These are phyloP conservation scores for Chascanopsetta lugubris DNA, from an alignment of 2,113 vertebrate species.

Conservation along the genomic window DNA sequence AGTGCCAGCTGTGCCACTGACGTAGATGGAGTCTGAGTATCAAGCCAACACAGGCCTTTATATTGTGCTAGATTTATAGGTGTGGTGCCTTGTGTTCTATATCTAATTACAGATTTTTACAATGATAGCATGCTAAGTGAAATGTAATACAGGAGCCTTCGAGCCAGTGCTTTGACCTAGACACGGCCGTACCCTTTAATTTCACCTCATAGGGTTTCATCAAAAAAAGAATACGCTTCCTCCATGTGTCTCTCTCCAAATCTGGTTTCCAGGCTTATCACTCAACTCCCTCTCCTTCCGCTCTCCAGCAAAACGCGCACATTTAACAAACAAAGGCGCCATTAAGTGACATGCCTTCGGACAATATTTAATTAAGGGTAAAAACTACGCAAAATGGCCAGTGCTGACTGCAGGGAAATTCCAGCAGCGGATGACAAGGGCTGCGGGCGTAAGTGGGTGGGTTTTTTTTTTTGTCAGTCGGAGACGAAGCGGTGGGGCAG, in stretches of 20 bases:
- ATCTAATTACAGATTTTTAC: slow-evolving; percentile 73
- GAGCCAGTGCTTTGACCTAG: slow-evolving; percentile 48
- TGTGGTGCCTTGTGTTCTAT: slow-evolving; percentile 66
- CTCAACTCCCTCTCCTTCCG: slow-evolving; percentile 1
- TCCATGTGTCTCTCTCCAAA: slow-evolving; percentile 24
- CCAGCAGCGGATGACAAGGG: slow-evolving; percentile 59
- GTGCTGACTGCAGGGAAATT: slow-evolving; percentile 83
- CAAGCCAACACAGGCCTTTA: slow-evolving; percentile 68
- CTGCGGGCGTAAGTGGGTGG: slow-evolving; percentile 17
- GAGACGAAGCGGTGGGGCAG: neutral
- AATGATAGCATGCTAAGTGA: slow-evolving; percentile 62
- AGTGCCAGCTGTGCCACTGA: slow-evolving; percentile 63
- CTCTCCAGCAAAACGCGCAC: neutral
- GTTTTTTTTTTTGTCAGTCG: neutral
- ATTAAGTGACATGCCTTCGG: slow-evolving; percentile 65
- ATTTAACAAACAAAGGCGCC: slow-evolving; percentile 74
- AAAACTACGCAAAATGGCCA: slow-evolving; percentile 64
- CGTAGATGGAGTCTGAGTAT: slow-evolving; percentile 58
- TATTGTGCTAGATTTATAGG: slow-evolving; percentile 74
- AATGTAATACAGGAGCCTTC: slow-evolving; percentile 60
- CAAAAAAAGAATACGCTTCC: slow-evolving; percentile 26
- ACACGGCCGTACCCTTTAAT: slow-evolving; percentile 54
- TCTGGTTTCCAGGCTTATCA: slow-evolving; percentile 36
- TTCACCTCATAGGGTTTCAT: slow-evolving; percentile 55
- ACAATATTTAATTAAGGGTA: slow-evolving; percentile 82